phyloP scores from a whole-genome alignment of 2,113 vertebrate genomes.

The Azemiops feae region DNA sequence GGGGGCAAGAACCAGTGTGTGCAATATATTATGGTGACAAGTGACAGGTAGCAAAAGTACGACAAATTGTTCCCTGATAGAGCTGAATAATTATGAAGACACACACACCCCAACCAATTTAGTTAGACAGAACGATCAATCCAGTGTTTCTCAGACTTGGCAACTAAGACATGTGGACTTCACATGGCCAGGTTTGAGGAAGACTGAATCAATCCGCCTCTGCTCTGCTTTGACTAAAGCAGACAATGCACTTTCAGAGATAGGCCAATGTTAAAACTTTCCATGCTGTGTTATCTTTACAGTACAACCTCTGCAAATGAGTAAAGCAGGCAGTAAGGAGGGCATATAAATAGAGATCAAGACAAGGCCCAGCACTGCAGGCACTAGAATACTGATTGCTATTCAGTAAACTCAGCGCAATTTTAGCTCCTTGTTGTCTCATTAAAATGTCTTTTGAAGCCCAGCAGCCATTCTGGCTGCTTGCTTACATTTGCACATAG shows the following conservation, averaged over 20 bases:
- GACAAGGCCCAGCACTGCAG: neutral
- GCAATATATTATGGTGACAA: neutral
- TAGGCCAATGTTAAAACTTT: neutral
- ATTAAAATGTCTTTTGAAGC: slow-evolving; percentile 11
- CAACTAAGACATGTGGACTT: neutral
- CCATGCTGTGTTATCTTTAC: neutral
- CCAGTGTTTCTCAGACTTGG: neutral
- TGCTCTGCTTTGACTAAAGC: neutral
- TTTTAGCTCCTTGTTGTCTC: neutral
- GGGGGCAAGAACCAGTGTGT: neutral
- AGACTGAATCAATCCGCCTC: neutral
- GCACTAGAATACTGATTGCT: neutral
- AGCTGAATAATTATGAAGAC: neutral
- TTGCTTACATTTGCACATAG: slow-evolving; percentile 11
- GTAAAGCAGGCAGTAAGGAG: neutral
- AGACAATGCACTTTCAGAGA: neutral
- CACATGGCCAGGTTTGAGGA: neutral
- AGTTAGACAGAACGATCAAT: no score
- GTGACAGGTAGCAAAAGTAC: neutral
- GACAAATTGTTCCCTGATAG: neutral
- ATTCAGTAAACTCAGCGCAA: neutral
- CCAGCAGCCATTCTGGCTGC: slow-evolving; percentile 1
- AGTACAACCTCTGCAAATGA: neutral
- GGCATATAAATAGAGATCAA: neutral
- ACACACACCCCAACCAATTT: neutral